Evolutionary conservation across 2,888 invertebrate species (phyloP).

Genomic region (Asteroscopus sphinx): DNA sequence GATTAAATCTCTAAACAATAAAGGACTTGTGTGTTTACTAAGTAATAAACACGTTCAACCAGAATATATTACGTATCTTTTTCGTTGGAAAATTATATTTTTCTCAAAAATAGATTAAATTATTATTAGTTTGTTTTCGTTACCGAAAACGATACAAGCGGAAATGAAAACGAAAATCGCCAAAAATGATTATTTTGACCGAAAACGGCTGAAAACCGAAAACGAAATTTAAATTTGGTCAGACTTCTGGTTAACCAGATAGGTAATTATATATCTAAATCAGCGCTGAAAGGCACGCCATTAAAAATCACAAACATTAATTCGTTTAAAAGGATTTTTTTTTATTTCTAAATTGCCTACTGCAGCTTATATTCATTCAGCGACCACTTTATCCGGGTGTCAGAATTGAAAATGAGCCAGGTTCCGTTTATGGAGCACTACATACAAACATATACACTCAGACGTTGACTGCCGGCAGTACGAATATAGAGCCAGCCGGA

Average conservation of each 20-base stretch:
- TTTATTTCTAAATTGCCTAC: conserved; percentile 68
- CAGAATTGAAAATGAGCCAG: conserved; percentile 86
- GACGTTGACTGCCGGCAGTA: conserved; percentile 75
- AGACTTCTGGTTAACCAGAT: conserved; percentile 39
- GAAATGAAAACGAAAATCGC: too few species aligned
- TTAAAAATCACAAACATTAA: conserved; percentile 59
- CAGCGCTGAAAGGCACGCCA: conserved; percentile 28
- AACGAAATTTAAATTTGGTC: too few species aligned
- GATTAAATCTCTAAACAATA: too few species aligned
- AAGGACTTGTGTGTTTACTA: too few species aligned
- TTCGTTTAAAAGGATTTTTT: conserved; percentile 61
- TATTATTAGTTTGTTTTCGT: too few species aligned
- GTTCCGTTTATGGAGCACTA: conserved; percentile 81
- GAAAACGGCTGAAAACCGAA: too few species aligned
- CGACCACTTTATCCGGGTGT: conserved; percentile 83
- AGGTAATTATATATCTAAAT: conserved; percentile 37
- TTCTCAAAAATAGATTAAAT: too few species aligned
- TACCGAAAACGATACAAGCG: too few species aligned
- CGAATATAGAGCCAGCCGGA: conserved; percentile 86
- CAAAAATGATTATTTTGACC: too few species aligned
- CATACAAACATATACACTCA: conserved; percentile 63
- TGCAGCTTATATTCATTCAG: conserved; percentile 77
- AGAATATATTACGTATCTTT: too few species aligned
- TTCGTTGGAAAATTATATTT: too few species aligned
- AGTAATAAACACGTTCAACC: too few species aligned